Percentiles rank a stretch among this genome's conserved stretches.
These are phyloP conservation scores for Ophthalmolycus amberensis DNA, from an alignment of 2,113 vertebrate genomes.

Conservation along the genomic window DNA sequence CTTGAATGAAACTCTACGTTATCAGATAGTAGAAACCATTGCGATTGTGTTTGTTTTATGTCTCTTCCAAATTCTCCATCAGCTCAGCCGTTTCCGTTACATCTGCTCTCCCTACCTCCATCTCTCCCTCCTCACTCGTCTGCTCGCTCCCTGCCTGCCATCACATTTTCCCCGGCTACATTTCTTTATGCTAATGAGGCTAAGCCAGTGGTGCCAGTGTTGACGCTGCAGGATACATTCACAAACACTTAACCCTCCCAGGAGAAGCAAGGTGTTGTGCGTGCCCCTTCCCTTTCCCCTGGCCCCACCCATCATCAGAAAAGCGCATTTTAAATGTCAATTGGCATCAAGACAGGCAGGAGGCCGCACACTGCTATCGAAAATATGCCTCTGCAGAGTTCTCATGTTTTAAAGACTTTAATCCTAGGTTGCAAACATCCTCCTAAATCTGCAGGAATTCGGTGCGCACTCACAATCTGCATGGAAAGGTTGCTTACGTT, in stretches of 20 bases:
- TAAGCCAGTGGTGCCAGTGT: conserved; percentile 77
- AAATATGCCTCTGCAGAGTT: conserved; percentile 8
- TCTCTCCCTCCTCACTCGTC: conserved; percentile 2
- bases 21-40: not conserved
- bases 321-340: conserved; percentile 35
- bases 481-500: not conserved
- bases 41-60: not conserved
- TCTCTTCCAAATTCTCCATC: not conserved
- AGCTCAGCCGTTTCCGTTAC: conserved; percentile 5
- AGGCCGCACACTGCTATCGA: conserved; percentile 11
- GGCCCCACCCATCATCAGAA: conserved; percentile 22
- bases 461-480: not conserved
- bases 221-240: conserved; percentile 79
- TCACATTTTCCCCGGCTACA: conserved; percentile 61
- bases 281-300: not conserved
- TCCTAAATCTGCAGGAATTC: not conserved
- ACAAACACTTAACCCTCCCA: conserved; percentile 71
- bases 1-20: not conserved
- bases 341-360: conserved; percentile 27
- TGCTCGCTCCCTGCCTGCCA: not conserved
- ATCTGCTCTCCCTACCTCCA: conserved; percentile 3
- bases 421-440: not conserved
- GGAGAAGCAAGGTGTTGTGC: conserved; percentile 40
- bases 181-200: conserved; percentile 78
- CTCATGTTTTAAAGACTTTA: not conserved